Conservation (phyloP, 2,797 vertebrate species). For the Sebastes kiyomatsui region DNA sequence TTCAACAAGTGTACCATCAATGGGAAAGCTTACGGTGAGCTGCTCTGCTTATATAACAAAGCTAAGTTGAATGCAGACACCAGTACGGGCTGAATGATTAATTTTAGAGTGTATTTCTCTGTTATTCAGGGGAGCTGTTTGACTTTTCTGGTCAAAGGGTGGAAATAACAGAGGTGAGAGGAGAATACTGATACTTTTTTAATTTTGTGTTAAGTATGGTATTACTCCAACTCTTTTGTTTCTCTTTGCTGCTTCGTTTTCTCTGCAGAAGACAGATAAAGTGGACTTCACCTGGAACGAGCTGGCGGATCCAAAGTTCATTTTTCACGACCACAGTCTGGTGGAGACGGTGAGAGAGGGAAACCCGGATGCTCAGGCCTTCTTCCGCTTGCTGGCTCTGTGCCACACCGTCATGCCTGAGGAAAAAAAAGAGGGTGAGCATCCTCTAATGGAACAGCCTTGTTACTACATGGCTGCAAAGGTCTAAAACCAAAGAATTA, state of each 20-base stretch:
- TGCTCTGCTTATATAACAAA: neutral
- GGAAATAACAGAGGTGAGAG: slow-evolving; percentile 86
- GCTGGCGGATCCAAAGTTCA: slow-evolving; percentile 89
- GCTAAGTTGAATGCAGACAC: rapidly evolving
- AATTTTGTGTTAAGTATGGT: neutral
- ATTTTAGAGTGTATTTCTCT: neutral
- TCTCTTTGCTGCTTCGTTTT: neutral
- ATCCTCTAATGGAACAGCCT: neutral
- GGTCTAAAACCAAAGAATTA: neutral
- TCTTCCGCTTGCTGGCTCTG: slow-evolving; percentile 91
- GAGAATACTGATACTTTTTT: neutral
- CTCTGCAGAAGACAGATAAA: slow-evolving; percentile 84
- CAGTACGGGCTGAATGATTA: rapidly evolving
- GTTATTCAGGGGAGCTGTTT: slow-evolving; percentile 82
- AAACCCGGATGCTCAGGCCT: slow-evolving; percentile 77
- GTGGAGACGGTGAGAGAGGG: slow-evolving; percentile 82
- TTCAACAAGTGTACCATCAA: slow-evolving; percentile 95
- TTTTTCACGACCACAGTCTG: slow-evolving; percentile 89
- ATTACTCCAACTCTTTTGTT: neutral
- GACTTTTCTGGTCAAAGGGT: slow-evolving; percentile 80
- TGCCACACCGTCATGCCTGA: slow-evolving; percentile 96
- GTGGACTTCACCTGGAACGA: slow-evolving; percentile 91
- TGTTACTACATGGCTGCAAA: neutral
- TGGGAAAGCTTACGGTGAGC: slow-evolving; percentile 87
- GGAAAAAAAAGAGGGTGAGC: slow-evolving; percentile 88